phyloP scores from a whole-genome alignment of 1,140 invertebrate species.

The Dolichoris vasculosae region DNA sequence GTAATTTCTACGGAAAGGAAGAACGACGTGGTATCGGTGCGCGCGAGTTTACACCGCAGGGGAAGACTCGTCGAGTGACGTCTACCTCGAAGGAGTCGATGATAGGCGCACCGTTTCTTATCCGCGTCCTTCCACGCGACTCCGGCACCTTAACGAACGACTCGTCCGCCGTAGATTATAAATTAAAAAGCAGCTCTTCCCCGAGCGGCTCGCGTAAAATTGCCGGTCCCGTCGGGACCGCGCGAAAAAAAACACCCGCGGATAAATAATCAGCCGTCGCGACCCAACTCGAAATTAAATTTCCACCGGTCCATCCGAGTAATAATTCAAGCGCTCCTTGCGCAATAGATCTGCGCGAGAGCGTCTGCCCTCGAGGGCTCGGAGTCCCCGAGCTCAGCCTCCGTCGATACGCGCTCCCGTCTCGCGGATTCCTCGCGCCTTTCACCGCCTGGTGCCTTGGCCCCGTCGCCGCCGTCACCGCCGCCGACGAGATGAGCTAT shows the following conservation, averaged over 20 bases:
- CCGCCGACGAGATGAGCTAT: slow-evolving; percentile 1
- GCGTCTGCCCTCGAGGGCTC: not conserved
- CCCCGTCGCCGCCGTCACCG: not conserved
- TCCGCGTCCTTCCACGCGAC: not conserved
- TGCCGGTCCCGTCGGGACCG: not conserved
- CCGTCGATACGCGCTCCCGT: slow-evolving; percentile 22
- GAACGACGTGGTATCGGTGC: not conserved
- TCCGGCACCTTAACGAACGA: not conserved
- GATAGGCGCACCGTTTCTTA: not conserved
- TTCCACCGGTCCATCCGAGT: not conserved
- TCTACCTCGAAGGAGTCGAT: no score
- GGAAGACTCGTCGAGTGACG: not conserved
- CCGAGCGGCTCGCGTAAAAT: no score
- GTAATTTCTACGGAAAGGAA: not conserved
- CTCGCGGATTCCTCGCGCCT: slow-evolving; percentile 57
- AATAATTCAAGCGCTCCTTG: not conserved
- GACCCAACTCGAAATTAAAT: not conserved
- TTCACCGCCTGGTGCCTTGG: slow-evolving; percentile 53
- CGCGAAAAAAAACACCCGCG: not conserved
- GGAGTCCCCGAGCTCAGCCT: not conserved
- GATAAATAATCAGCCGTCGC: not conserved
- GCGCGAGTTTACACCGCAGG: not conserved
- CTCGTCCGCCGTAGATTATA: not conserved
- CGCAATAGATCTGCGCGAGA: not conserved
- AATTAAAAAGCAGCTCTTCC: not conserved